Conservation (phyloP, 2,797 vertebrate genomes). For the Acrossocheilus wenchowensis region DNA sequence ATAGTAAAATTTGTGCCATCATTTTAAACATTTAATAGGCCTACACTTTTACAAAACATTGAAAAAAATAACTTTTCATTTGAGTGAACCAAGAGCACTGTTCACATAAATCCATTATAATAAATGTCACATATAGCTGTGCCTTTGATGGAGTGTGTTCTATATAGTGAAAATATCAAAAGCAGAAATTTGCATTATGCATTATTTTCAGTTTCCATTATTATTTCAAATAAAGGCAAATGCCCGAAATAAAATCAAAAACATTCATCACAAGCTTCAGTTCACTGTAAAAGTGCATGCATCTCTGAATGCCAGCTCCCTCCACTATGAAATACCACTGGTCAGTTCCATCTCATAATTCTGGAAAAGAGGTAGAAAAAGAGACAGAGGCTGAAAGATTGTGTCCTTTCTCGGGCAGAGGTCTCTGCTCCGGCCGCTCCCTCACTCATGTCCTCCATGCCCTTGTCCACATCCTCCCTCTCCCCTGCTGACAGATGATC, state of each 20-base stretch:
- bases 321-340: neutral
- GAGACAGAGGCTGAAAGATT: conserved; percentile 60
- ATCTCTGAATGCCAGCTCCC: neutral
- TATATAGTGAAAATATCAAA: neutral
- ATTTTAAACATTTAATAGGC: too few relatives aligned
- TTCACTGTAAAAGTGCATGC: neutral
- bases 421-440: conserved; percentile 53
- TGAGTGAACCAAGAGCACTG: neutral
- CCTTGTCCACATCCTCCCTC: conserved; percentile 39
- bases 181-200: neutral
- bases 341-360: neutral
- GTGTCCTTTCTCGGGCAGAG: conserved; percentile 64
- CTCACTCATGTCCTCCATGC: conserved; percentile 55
- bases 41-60: too few relatives aligned
- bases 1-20: too few relatives aligned
- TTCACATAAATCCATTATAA: neutral
- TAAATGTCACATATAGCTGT: neutral
- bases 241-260: neutral
- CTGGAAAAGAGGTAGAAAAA: conserved; percentile 33
- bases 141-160: neutral
- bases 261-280: neutral
- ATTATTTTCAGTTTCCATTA: neutral
- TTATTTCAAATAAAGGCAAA: neutral
- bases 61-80: too few relatives aligned
- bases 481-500: conserved; percentile 76